These are phyloP conservation scores for Salmo trutta DNA, from an alignment of 2,797 vertebrate genomes.

Conservation along the genomic window DNA sequence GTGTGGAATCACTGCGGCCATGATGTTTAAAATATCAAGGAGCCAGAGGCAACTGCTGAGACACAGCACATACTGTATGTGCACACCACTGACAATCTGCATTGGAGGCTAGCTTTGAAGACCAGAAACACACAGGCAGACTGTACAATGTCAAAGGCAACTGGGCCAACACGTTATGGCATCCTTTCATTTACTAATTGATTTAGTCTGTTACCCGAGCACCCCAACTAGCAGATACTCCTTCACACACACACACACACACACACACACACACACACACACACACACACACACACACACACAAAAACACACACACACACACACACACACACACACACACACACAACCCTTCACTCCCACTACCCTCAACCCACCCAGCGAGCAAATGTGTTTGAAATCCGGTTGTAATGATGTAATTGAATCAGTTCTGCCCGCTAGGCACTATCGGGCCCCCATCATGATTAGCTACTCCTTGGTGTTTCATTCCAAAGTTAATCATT, in stretches of 20 bases:
- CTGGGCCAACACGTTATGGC: background rate
- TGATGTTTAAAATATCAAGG: slow-evolving; percentile 58
- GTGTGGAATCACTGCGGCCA: slow-evolving; percentile 23
- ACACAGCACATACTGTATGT: slow-evolving; percentile 40
- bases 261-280: no score
- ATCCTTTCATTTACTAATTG: background rate
- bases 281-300: no score
- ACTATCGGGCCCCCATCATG: background rate
- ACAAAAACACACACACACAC: no score
- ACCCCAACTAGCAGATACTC: background rate
- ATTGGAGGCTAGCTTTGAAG: background rate
- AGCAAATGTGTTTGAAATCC: background rate
- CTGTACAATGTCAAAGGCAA: background rate
- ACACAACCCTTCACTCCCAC: background rate
- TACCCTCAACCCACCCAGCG: background rate
- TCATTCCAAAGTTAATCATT: background rate
- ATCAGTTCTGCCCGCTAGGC: no score
- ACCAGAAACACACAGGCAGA: background rate
- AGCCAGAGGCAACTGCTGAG: slow-evolving; percentile 19
- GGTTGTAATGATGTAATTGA: background rate
- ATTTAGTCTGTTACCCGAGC: background rate
- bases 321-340: no score
- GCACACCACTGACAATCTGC: slow-evolving; percentile 31
- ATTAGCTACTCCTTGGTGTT: background rate
- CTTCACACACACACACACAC: no score